Evolutionary conservation across 2,113 vertebrate species (phyloP).

Genomic region (Muscicapa adusta): DNA sequence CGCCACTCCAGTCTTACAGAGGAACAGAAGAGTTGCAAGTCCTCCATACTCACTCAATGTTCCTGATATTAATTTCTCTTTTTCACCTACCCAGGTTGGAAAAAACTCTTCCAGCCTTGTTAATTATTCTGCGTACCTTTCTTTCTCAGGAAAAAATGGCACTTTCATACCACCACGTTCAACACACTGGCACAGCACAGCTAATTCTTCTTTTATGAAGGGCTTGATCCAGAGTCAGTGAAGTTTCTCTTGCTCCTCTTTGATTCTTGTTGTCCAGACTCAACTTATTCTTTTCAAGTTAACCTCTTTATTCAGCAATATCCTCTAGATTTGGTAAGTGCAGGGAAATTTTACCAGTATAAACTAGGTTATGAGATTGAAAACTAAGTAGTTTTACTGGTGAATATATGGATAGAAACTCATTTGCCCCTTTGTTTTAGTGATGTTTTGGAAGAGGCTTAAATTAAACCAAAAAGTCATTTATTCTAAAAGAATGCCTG

Average conservation of each 20-base stretch:
- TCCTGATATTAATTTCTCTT: background rate
- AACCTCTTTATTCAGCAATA: background rate
- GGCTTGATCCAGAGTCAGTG: background rate
- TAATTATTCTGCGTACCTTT: background rate
- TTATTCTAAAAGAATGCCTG: slow-evolving; percentile 49
- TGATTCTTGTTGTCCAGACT: background rate
- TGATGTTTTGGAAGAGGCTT: slow-evolving; percentile 38
- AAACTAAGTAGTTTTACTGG: background rate
- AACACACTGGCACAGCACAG: background rate
- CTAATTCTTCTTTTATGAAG: slow-evolving; percentile 8
- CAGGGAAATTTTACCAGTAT: background rate
- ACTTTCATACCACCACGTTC: background rate
- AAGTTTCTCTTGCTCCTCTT: background rate
- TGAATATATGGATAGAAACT: background rate
- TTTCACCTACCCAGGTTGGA: background rate
- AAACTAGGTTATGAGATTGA: background rate
- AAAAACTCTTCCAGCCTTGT: background rate
- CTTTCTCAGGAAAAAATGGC: background rate
- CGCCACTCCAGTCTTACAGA: background rate
- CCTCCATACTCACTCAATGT: background rate
- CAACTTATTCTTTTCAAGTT: background rate
- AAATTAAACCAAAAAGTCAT: slow-evolving; percentile 57
- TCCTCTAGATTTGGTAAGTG: background rate
- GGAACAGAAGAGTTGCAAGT: background rate
- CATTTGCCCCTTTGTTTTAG: background rate